Evolutionary conservation across 2,113 vertebrate species (phyloP).

Genomic region (Rhea americana): DNA sequence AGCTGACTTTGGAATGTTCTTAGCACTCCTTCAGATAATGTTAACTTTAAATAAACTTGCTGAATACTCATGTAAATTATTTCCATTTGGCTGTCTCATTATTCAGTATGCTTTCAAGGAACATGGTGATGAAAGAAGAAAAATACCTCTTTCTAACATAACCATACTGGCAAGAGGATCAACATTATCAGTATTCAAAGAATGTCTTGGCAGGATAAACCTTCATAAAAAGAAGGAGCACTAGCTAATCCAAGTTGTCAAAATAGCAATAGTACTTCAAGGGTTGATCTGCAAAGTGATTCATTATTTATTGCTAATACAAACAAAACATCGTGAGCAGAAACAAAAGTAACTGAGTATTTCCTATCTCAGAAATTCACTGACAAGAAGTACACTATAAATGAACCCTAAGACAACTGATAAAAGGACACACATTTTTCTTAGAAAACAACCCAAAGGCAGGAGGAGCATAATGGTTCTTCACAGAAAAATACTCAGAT

Average conservation of each 20-base stretch:
- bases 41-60: constrained; percentile 76
- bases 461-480: neutral
- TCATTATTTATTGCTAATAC: constrained; percentile 71
- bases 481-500: neutral
- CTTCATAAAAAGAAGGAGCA: constrained; percentile 82
- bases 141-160: constrained; percentile 84
- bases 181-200: constrained; percentile 83
- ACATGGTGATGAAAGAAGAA: constrained; percentile 82
- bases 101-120: constrained; percentile 85
- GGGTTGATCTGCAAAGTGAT: constrained; percentile 70
- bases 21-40: constrained; percentile 64
- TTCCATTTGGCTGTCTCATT: constrained; percentile 77
- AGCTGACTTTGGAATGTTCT: constrained; percentile 41
- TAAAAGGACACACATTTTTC: neutral
- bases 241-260: constrained; percentile 81
- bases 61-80: constrained; percentile 75
- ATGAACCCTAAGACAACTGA: neutral
- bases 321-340: constrained; percentile 51
- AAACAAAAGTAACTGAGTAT: neutral
- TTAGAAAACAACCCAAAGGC: neutral
- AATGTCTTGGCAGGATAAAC: constrained; percentile 83
- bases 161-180: constrained; percentile 81
- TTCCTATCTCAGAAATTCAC: neutral
- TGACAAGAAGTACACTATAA: neutral
- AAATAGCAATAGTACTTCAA: constrained; percentile 78